Conservation (phyloP, 2,888 invertebrate genomes). For the Hyposoter didymator region DNA sequence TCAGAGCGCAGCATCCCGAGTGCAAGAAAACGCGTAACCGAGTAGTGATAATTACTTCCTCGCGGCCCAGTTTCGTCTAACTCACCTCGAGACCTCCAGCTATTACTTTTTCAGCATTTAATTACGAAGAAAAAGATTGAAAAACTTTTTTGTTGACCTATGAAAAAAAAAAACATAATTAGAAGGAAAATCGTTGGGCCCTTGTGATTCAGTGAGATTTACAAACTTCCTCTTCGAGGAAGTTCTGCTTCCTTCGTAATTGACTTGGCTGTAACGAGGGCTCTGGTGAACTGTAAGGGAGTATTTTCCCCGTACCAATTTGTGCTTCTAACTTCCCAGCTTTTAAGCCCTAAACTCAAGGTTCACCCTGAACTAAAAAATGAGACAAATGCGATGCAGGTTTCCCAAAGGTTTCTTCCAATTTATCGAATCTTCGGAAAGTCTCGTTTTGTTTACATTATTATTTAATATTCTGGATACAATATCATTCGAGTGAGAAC, state of each 20-base stretch:
- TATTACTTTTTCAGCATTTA: conserved; percentile 50
- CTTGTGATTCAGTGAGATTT: not conserved
- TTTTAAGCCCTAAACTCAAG: not conserved
- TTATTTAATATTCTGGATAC: not conserved
- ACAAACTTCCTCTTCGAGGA: not conserved
- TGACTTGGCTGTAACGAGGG: not conserved
- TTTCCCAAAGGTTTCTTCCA: not conserved
- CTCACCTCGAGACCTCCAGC: conserved; percentile 21
- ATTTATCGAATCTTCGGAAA: not conserved
- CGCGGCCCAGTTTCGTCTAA: conserved; percentile 45
- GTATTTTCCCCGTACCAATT: not conserved
- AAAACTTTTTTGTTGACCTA: not conserved
- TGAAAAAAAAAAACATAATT: not conserved
- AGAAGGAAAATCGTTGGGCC: not conserved
- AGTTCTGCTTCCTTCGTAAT: not conserved
- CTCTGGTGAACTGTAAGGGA: not conserved
- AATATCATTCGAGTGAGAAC: not conserved
- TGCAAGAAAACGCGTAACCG: conserved; percentile 40
- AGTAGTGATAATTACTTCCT: conserved; percentile 55
- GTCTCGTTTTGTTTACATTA: not conserved
- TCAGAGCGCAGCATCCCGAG: conserved; percentile 34
- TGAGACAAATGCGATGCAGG: not conserved
- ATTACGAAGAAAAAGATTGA: conserved; percentile 32
- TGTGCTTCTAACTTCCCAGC: not conserved
- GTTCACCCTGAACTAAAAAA: not conserved